Percentiles rank a stretch among this genome's conserved stretches.
Evolutionary conservation across 2,113 vertebrate species (phyloP).

Genomic region (Actenoides hombroni): DNA sequence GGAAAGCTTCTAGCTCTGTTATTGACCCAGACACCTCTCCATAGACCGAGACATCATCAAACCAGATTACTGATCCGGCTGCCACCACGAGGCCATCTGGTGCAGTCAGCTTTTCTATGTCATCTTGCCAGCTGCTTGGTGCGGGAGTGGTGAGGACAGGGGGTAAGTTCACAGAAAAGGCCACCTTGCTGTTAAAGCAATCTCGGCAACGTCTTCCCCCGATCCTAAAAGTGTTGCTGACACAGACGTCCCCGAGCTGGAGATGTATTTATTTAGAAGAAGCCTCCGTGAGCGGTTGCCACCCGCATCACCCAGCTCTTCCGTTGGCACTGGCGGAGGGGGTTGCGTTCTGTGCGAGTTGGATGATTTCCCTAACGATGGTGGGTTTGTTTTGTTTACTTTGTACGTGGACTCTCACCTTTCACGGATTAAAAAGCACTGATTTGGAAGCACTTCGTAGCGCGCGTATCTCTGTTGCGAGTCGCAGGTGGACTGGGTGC

Average conservation of each 20-base stretch:
- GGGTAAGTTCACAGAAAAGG: neutral
- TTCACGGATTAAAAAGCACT: slow-evolving; percentile 62
- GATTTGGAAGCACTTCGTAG: neutral
- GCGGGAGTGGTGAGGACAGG: neutral
- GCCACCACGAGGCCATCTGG: neutral
- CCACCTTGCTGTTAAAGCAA: neutral
- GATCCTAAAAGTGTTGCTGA: neutral
- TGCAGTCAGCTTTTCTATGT: neutral
- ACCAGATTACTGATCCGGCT: neutral
- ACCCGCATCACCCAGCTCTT: neutral
- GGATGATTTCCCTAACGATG: neutral
- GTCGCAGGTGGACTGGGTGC: accelerated
- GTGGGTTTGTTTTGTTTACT: neutral
- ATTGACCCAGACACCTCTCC: neutral
- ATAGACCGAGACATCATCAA: neutral
- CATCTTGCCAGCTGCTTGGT: neutral
- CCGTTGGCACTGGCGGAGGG: accelerated
- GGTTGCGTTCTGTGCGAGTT: neutral
- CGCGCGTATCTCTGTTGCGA: neutral
- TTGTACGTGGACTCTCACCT: slow-evolving; percentile 40
- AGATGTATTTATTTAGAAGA: neutral
- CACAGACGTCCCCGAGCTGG: accelerated
- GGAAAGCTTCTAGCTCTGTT: neutral
- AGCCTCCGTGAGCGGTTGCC: neutral
- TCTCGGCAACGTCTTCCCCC: neutral